These are phyloP conservation scores for Sinopyrophorus schimmeli DNA, from an alignment of 2,888 invertebrate genomes.

Conservation along the genomic window DNA sequence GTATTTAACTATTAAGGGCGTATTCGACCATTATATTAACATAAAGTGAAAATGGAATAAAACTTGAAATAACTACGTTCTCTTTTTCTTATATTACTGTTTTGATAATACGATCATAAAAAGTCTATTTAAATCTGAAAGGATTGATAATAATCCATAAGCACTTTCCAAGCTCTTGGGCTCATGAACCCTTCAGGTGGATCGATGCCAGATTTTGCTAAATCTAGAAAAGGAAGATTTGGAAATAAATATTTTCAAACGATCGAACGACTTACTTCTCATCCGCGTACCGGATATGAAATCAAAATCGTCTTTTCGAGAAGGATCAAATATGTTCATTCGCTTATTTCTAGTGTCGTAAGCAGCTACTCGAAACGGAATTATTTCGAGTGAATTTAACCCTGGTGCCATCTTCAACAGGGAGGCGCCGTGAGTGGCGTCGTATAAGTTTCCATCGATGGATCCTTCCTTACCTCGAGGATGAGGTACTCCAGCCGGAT, in stretches of 20 bases:
- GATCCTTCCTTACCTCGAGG: slow-evolving; percentile 66
- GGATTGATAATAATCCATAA: slow-evolving; percentile 83
- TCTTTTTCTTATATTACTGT: no score
- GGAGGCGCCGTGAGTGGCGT: slow-evolving; percentile 89
- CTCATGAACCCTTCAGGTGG: slow-evolving; percentile 99
- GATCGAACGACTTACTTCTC: slow-evolving; percentile 63
- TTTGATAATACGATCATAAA: not conserved
- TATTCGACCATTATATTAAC: no score
- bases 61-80: no score
- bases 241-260: not conserved
- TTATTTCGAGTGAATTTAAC: slow-evolving; percentile 87
- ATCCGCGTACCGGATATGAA: slow-evolving; percentile 97
- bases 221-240: slow-evolving; percentile 38
- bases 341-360: slow-evolving; percentile 82
- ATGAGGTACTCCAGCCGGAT: slow-evolving; percentile 97
- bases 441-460: slow-evolving; percentile 84
- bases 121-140: slow-evolving; percentile 42
- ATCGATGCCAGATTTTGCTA: slow-evolving; percentile 78
- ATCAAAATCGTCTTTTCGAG: slow-evolving; percentile 88
- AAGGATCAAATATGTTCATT: slow-evolving; percentile 95
- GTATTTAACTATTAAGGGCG: no score
- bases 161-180: slow-evolving; percentile 90
- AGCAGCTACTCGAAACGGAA: slow-evolving; percentile 98
- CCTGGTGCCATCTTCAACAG: slow-evolving; percentile 96
- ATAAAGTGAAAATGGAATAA: no score